Percentiles rank a stretch among this genome's conserved stretches.
Conservation (phyloP, 2,797 vertebrate species). For the Mus minutoides region DNA sequence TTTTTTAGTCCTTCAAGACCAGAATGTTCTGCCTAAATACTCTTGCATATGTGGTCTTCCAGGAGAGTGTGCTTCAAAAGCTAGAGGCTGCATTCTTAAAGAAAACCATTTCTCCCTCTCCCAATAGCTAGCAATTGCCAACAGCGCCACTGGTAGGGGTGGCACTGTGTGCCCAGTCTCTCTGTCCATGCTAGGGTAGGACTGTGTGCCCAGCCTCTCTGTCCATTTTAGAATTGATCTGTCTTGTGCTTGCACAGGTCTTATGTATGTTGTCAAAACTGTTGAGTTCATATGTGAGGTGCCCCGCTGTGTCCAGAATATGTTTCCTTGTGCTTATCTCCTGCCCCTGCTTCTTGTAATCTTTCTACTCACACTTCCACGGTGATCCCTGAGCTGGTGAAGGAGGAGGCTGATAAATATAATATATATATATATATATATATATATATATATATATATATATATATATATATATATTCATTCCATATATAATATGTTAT, state of each 20-base stretch:
- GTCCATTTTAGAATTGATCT: background rate
- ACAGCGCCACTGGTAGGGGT: background rate
- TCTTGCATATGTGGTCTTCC: background rate
- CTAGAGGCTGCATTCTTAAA: background rate
- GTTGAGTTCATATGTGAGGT: background rate
- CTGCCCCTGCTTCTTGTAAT: background rate
- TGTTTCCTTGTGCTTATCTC: background rate
- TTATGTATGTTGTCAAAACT: background rate
- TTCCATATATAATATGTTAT: no score
- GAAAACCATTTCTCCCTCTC: background rate
- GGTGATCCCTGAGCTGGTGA: background rate
- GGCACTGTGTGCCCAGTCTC: no score
- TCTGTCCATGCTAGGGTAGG: background rate
- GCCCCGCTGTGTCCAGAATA: background rate
- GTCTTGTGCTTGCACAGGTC: background rate
- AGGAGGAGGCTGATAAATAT: background rate
- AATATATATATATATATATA: no score
- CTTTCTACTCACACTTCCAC: background rate
- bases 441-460: no score
- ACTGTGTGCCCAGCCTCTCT: background rate
- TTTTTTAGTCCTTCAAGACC: background rate
- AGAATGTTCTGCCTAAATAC: no score
- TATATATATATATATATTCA: no score
- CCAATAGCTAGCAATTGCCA: no score
- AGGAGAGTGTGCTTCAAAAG: no score